A percentile compares a stretch with the other conserved stretches of the same genome.
These are phyloP conservation scores for Dolomedes plantarius DNA, from an alignment of 2,888 invertebrate species.

Conservation along the genomic window DNA sequence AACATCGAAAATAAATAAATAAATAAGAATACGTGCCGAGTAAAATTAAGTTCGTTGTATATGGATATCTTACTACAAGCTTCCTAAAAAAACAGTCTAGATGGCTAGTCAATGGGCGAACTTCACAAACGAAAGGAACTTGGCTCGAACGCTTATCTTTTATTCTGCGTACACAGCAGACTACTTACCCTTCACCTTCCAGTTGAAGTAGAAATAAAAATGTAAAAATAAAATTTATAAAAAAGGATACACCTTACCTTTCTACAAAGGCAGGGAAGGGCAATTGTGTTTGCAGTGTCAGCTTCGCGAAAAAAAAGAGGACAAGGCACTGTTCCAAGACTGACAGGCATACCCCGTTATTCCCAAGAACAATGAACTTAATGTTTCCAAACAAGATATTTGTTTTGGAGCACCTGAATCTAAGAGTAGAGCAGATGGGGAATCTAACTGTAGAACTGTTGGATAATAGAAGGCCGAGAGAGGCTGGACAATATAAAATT, in stretches of 20 bases:
- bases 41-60: too few species aligned
- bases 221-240: slow-evolving; percentile 19
- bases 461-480: too few species aligned
- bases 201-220: slow-evolving; percentile 40
- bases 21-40: too few species aligned
- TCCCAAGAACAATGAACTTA: slow-evolving; percentile 40
- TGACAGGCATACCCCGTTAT: slow-evolving; percentile 20
- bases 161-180: slow-evolving; percentile 30
- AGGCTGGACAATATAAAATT: too few species aligned
- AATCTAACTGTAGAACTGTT: too few species aligned
- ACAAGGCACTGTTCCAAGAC: slow-evolving; percentile 42
- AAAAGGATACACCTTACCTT: slow-evolving; percentile 30
- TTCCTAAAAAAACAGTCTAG: slow-evolving; percentile 21
- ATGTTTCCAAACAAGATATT: slow-evolving; percentile 5
- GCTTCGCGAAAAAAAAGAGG: slow-evolving; percentile 28
- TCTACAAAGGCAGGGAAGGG: slow-evolving; percentile 38
- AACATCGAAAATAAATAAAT: too few species aligned
- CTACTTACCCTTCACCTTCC: slow-evolving; percentile 64
- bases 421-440: too few species aligned
- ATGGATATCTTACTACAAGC: too few species aligned
- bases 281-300: slow-evolving; percentile 53
- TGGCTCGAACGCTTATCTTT: slow-evolving; percentile 54
- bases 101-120: slow-evolving; percentile 46
- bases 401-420: background rate
- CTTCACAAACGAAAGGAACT: slow-evolving; percentile 68